phyloP scores from a whole-genome alignment of 2,797 vertebrate genomes.

The Echiichthys vipera region DNA sequence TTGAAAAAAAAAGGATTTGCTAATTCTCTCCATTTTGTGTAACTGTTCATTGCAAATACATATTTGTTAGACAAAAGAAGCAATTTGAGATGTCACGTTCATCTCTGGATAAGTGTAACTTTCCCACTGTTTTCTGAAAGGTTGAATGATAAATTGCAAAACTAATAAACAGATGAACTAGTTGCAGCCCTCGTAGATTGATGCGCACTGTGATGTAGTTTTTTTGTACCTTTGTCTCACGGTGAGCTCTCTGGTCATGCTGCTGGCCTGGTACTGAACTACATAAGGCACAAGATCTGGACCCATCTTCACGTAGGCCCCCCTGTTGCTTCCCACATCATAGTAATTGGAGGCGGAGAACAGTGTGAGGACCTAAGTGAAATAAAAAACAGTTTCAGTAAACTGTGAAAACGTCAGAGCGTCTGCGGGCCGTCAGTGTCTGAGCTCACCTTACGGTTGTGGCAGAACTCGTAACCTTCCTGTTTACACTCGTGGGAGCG shows the following conservation, averaged over 20 bases:
- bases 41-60: not conserved
- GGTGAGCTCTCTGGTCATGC: conserved; percentile 87
- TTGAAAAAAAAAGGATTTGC: too few species aligned
- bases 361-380: conserved; percentile 81
- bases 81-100: not conserved
- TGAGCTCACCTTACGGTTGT: conserved; percentile 88
- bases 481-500: conserved; percentile 97
- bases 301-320: conserved; percentile 93
- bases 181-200: not conserved
- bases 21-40: not conserved
- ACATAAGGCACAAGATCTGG: conserved; percentile 91
- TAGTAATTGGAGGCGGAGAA: conserved; percentile 94
- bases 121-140: not conserved
- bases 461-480: conserved; percentile 96
- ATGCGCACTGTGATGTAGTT: too few species aligned
- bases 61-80: not conserved
- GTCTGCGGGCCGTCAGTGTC: not conserved
- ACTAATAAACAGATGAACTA: not conserved
- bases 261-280: conserved; percentile 93
- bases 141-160: not conserved
- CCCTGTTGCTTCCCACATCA: conserved; percentile 94
- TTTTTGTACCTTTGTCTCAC: conserved; percentile 88
- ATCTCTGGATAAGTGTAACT: not conserved
- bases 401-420: not conserved
- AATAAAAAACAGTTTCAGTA: not conserved